Conservation (phyloP, 2,797 vertebrate genomes). For the Lacerta agilis region DNA sequence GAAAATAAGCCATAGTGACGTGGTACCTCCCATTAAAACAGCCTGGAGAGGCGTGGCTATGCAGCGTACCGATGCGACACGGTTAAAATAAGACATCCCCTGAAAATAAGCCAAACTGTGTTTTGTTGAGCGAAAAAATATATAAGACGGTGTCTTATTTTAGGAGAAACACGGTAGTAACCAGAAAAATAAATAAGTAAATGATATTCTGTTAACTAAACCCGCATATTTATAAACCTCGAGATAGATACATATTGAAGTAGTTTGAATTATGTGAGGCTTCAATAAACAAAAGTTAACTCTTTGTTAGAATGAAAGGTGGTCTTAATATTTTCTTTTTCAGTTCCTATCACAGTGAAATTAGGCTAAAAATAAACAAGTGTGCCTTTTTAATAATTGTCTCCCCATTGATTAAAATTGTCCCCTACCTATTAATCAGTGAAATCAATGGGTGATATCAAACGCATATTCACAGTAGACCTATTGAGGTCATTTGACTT, state of each 20-base stretch:
- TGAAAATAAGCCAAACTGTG: too few species aligned
- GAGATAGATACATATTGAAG: not conserved
- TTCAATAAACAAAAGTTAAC: not conserved
- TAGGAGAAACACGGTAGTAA: too few species aligned
- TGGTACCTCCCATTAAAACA: too few species aligned
- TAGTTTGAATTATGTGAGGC: not conserved
- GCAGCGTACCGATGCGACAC: too few species aligned
- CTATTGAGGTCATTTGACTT: too few species aligned
- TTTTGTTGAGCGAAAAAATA: too few species aligned
- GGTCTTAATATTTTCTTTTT: not conserved
- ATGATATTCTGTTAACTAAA: not conserved
- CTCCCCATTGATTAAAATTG: not conserved
- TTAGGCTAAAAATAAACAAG: not conserved
- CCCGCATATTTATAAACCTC: not conserved
- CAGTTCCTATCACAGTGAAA: not conserved
- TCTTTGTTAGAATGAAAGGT: not conserved
- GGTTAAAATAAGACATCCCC: too few species aligned
- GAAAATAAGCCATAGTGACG: too few species aligned
- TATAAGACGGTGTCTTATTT: too few species aligned
- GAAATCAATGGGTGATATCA: not conserved
- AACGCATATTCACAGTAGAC: too few species aligned
- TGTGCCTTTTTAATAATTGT: not conserved
- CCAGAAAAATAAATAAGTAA: not conserved
- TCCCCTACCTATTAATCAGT: not conserved
- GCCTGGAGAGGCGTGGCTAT: too few species aligned